Evolutionary conservation across 2,113 vertebrate genomes (phyloP).

Genomic region (Dromiciops gliroides): DNA sequence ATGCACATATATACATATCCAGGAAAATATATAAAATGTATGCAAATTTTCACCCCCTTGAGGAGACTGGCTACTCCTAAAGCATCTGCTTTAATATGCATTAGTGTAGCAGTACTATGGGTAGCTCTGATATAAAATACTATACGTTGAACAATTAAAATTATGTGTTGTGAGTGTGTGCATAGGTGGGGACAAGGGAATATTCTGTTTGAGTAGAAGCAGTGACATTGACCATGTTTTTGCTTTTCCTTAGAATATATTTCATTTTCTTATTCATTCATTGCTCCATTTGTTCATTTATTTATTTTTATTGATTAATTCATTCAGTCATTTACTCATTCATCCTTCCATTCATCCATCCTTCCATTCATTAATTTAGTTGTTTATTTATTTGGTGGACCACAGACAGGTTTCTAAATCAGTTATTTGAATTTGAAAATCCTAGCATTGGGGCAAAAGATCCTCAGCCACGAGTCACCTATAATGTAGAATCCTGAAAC

Average conservation of each 20-base stretch:
- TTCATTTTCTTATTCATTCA: background rate
- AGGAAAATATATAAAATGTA: background rate
- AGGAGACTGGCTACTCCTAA: background rate
- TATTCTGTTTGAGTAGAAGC: background rate
- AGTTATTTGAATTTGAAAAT: background rate
- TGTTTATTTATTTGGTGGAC: no score
- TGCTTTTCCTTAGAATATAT: background rate
- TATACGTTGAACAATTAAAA: background rate
- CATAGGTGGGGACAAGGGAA: background rate
- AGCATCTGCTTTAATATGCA: no score
- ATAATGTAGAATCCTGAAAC: no score
- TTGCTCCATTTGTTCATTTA: no score
- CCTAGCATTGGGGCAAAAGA: background rate
- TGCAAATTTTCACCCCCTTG: background rate
- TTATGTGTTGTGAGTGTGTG: background rate
- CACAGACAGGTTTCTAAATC: background rate
- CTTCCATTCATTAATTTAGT: no score
- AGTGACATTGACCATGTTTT: background rate
- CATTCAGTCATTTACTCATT: no score
- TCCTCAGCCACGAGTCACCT: background rate
- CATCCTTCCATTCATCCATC: no score
- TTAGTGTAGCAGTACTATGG: background rate
- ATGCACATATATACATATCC: no score
- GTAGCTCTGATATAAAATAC: background rate
- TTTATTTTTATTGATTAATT: no score